Percentiles rank a stretch among this genome's conserved stretches.
phyloP scores from a whole-genome alignment of 2,888 invertebrate species.

The Molanna angustata region DNA sequence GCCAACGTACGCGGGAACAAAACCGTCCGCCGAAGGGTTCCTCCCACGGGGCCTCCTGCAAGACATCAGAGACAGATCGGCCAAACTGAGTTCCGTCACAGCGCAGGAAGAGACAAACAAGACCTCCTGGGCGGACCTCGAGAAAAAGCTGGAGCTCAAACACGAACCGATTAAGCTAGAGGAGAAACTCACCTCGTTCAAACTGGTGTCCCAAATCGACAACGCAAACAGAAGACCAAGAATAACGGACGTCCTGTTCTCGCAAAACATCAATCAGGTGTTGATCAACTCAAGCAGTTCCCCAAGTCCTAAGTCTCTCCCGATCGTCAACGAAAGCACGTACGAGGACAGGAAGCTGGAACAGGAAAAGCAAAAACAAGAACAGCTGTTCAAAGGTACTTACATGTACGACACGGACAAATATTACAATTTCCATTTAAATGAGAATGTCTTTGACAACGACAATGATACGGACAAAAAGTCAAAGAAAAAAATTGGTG shows the following conservation, averaged over 20 bases:
- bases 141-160: slow-evolving; percentile 43
- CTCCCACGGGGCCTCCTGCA: slow-evolving; percentile 65
- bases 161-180: slow-evolving; percentile 51
- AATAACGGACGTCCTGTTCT: slow-evolving; percentile 15
- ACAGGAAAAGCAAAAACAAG: slow-evolving; percentile 50
- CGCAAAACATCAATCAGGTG: slow-evolving; percentile 19
- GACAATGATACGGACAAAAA: slow-evolving; percentile 38
- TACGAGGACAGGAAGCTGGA: slow-evolving; percentile 62
- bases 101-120: slow-evolving; percentile 41
- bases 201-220: slow-evolving; percentile 53
- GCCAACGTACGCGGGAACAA: slow-evolving; percentile 39
- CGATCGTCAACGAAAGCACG: slow-evolving; percentile 63
- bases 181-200: slow-evolving; percentile 55
- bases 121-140: slow-evolving; percentile 33
- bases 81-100: slow-evolving; percentile 51
- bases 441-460: slow-evolving; percentile 62
- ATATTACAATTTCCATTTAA: slow-evolving; percentile 79
- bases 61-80: slow-evolving; percentile 66
- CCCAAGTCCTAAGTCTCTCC: slow-evolving; percentile 39
- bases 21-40: slow-evolving; percentile 51
- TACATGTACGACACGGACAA: slow-evolving; percentile 70
- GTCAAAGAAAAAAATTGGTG: slow-evolving; percentile 46
- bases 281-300: neutral
- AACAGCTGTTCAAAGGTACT: slow-evolving; percentile 52
- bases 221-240: slow-evolving; percentile 38